Evolutionary conservation across 2,113 vertebrate genomes (phyloP).

Genomic region (human): DNA sequence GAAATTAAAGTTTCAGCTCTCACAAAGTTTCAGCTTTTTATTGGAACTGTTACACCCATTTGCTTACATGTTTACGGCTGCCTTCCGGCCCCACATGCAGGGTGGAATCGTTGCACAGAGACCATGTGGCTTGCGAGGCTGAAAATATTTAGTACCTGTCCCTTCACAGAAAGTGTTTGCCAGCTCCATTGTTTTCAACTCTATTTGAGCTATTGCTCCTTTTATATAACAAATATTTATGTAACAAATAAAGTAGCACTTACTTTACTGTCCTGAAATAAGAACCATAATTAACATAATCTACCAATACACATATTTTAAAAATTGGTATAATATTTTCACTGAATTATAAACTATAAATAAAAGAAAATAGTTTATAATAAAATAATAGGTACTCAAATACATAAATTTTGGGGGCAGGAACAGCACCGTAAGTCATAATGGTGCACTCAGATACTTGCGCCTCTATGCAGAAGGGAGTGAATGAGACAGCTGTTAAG

Average conservation of each 20-base stretch:
- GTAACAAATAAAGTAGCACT: not conserved
- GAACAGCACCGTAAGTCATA: fast-evolving
- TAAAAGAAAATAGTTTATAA: not conserved
- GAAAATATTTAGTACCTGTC: no score
- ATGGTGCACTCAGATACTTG: fast-evolving
- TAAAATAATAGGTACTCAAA: not conserved
- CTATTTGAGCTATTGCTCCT: not conserved
- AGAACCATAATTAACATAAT: not conserved
- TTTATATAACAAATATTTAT: not conserved
- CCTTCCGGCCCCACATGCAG: fast-evolving
- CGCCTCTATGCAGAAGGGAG: fast-evolving
- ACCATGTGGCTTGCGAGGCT: not conserved
- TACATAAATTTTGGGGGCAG: fast-evolving
- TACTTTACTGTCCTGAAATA: not conserved
- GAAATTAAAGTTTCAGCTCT: not conserved
- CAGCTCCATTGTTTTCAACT: not conserved
- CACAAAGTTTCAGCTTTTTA: fast-evolving
- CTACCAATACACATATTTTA: not conserved
- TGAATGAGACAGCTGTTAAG: not conserved
- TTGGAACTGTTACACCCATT: fast-evolving
- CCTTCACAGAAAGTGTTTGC: not conserved
- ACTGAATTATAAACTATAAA: not conserved
- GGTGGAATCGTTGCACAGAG: no score
- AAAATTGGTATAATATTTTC: not conserved
- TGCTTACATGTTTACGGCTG: not conserved